Evolutionary conservation across 2,797 vertebrate species (phyloP), one percentile per base, ranked within the genome.

Genomic region (Galaxias olidus): DNA sequence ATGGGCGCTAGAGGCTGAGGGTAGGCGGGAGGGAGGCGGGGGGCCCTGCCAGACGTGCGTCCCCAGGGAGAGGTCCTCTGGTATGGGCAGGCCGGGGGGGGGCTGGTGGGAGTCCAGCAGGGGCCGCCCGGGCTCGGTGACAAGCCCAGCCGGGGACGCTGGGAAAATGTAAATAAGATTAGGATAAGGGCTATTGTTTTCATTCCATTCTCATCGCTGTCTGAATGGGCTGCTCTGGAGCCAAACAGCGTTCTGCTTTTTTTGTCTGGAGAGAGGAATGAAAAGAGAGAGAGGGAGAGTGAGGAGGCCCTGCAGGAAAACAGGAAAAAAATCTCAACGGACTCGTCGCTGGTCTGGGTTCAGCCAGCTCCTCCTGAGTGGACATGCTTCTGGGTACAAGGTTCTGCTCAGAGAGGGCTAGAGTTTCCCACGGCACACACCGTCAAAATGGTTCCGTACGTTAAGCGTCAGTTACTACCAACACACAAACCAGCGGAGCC

Each of bases 141-240:
- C 80, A 84, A 82, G 85, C 85, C 86, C 87, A 87, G 84, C 82
- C 66, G 78, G 85, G 84, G 84, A 93, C 84, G 88, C 92, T 94
- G 91, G 90, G 89, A 94, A 93, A 92, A 91, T 88, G 86, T 90
- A 93, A 95, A 93, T 89, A 94, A 89, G 89, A 88, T 89, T 79
- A 84, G 90, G 93, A 94, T 95, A 93, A 92, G 90, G 83, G 82
- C 90, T 92, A 93, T 96, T 95, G 89, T 95, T 96, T 93, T 95
- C 90, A 92, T 94, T 95, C 89, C 93, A 93, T 92, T 93, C 91
- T 89, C 88, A 89, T 91, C 86, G 90, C 87, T 10, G 77, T 91
- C 92, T 92, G 91, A 93, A 92, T 91, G 88, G 84, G 80, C 84
- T 84, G 84, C 87, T 91, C 87, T 87, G 83, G 76, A 89, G 88